Evolutionary conservation across 2,888 invertebrate species (phyloP).

Genomic region (Dryobotodes eremita): DNA sequence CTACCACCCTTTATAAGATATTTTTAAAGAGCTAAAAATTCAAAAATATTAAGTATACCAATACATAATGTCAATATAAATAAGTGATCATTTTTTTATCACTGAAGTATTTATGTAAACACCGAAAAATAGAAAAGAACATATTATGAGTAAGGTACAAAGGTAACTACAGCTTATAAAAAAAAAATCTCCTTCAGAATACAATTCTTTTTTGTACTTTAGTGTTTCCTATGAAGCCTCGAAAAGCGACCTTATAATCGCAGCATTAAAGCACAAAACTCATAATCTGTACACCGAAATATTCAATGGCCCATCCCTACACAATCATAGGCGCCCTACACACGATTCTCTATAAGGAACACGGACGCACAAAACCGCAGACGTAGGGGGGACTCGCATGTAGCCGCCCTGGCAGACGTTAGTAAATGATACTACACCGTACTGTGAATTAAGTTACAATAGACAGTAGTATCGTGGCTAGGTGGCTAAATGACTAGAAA

Average conservation of each 20-base stretch:
- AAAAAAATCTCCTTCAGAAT: no score
- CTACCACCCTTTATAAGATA: no score
- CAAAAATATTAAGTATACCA: no score
- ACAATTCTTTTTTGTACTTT: background rate
- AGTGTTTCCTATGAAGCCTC: background rate
- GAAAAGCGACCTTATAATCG: background rate
- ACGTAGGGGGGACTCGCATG: constrained; percentile 51
- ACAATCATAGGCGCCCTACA: constrained; percentile 30
- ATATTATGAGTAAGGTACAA: background rate
- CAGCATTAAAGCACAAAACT: background rate
- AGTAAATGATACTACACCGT: constrained; percentile 37
- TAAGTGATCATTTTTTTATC: no score
- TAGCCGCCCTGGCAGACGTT: constrained; percentile 36
- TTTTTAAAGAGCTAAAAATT: no score
- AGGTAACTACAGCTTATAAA: no score
- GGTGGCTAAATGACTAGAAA: background rate
- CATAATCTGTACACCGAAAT: background rate
- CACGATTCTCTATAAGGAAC: constrained; percentile 16
- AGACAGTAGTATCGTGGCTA: constrained; percentile 4
- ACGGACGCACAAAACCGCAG: constrained; percentile 59
- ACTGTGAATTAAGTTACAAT: constrained; percentile 22
- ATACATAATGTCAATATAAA: no score
- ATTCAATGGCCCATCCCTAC: background rate
- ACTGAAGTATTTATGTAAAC: no score
- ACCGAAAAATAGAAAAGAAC: background rate